Evolutionary conservation across 2,888 invertebrate genomes (phyloP).

Genomic region (Gonocerus acuteangulatus): DNA sequence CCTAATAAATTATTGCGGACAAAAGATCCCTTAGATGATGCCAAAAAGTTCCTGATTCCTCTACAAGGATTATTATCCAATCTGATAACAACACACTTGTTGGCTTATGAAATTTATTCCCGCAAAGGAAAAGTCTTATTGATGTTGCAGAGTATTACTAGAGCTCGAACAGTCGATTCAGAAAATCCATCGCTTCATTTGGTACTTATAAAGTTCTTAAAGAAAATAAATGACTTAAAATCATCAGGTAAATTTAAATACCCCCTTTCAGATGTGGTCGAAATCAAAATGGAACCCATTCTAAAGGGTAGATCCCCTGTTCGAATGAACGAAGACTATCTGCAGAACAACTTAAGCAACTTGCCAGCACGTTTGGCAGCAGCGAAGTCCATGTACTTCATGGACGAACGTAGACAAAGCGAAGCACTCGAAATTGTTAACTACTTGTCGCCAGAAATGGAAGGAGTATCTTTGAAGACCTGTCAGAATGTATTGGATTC

Average conservation of each 20-base stretch:
- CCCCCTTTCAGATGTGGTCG: not conserved
- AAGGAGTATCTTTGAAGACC: not conserved
- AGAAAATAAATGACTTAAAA: not conserved
- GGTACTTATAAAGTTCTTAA: not conserved
- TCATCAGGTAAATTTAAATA: not conserved
- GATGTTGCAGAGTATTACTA: slow-evolving; percentile 28
- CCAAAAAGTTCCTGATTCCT: slow-evolving; percentile 11
- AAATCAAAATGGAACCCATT: slow-evolving; percentile 2
- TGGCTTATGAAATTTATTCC: slow-evolving; percentile 24
- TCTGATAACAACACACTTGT: slow-evolving; percentile 18
- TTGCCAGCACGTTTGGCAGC: not conserved
- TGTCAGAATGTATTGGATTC: not conserved
- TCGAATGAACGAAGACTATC: slow-evolving; percentile 11
- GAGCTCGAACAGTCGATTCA: slow-evolving; percentile 1
- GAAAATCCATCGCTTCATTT: slow-evolving; percentile 17
- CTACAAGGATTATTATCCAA: slow-evolving; percentile 10
- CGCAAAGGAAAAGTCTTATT: slow-evolving; percentile 5
- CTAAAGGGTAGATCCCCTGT: not conserved
- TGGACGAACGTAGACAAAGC: slow-evolving; percentile 2
- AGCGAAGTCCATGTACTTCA: slow-evolving; percentile 6
- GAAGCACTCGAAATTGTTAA: slow-evolving; percentile 3
- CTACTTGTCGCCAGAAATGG: not conserved
- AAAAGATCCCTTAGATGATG: slow-evolving; percentile 4
- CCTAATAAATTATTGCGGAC: no score
- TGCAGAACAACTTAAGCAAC: not conserved